Base-by-base conservation (phyloP, 2,113 vertebrate genomes). In the Daboia siamensis region DNA sequence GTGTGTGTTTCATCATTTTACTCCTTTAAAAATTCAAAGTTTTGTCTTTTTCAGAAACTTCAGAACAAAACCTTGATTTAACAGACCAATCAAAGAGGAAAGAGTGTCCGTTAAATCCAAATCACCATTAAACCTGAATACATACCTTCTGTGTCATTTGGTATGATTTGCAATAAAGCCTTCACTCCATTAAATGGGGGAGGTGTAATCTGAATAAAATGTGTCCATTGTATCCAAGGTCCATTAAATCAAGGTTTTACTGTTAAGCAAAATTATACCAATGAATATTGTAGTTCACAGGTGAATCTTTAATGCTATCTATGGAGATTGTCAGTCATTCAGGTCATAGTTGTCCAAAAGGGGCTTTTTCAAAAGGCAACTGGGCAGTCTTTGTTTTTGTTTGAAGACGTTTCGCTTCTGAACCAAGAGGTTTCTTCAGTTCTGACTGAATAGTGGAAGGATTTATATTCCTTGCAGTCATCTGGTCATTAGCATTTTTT, bases 1-100 rank as follows among this genome's bases (percentile, higher is more conserved):
- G 86, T 39, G 15, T 64, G 69, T 44, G 56, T 89, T 93, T 93
- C 61, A 89, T 88, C 33, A 90, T 0, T 57, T 86, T 24, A 93
- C 1, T 80, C 54, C 8, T 90, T 74, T 44, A 26, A 29, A 48
- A 86, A 86, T 51, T 86, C 85, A 86, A 51, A 51, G 7, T 44
- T 39, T 1, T 8, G 7, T 44, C 33, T 39, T 39, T 80, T 44
- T 1, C 33, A 80, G 33, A 80, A 44, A 21, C 33, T 7, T 44
- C 74, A 80, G 29, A 48, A 23, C 5, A 87, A 87, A 87, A 48
- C 24, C 13, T 51, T 86, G 85, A 13, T 52, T 86, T 52, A 52
- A 51, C 46, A 86, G 85, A 80, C 33, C 74, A 80, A 39, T 80
- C 74, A 80, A 80, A 44, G 74, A 44, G 17, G 33, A 80, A 2